These are phyloP conservation scores for Girardinus metallicus DNA, from an alignment of 2,797 vertebrate species.

Conservation along the genomic window DNA sequence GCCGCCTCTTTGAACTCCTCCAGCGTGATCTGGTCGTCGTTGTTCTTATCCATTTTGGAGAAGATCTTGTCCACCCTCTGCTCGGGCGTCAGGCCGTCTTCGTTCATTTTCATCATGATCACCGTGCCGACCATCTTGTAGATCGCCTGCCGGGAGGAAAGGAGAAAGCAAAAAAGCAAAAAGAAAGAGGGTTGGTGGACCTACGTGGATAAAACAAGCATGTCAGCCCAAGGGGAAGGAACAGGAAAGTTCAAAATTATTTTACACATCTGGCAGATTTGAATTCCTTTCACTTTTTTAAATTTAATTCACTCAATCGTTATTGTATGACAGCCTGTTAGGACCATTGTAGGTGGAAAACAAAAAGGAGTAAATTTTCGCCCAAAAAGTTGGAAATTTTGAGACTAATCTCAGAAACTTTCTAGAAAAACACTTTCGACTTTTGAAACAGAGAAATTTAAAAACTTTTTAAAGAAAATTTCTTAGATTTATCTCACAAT, in stretches of 20 bases:
- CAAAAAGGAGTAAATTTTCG: too few species aligned
- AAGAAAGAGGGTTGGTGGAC: neutral
- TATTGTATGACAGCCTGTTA: too few species aligned
- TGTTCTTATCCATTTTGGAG: slow-evolving; percentile 99
- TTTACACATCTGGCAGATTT: neutral
- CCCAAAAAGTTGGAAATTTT: too few species aligned
- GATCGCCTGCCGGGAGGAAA: slow-evolving; percentile 86
- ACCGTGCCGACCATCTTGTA: slow-evolving; percentile 99
- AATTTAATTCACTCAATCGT: too few species aligned
- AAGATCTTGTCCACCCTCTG: slow-evolving; percentile 99
- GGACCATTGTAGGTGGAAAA: too few species aligned
- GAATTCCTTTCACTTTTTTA: too few species aligned
- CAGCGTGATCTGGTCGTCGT: slow-evolving; percentile 98
- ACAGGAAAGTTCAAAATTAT: neutral
- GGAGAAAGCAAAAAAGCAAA: neutral
- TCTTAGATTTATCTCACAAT: too few species aligned
- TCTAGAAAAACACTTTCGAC: too few species aligned
- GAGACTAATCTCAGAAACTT: too few species aligned
- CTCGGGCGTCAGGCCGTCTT: slow-evolving; percentile 96
- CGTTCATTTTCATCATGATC: slow-evolving; percentile 99
- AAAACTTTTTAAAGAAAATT: too few species aligned
- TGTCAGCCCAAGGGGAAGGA: neutral
- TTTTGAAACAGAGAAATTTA: too few species aligned
- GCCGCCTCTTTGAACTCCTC: slow-evolving; percentile 99
- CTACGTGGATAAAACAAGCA: too few species aligned